phyloP scores from a whole-genome alignment of 2,113 vertebrate genomes.

The Bucco capensis region DNA sequence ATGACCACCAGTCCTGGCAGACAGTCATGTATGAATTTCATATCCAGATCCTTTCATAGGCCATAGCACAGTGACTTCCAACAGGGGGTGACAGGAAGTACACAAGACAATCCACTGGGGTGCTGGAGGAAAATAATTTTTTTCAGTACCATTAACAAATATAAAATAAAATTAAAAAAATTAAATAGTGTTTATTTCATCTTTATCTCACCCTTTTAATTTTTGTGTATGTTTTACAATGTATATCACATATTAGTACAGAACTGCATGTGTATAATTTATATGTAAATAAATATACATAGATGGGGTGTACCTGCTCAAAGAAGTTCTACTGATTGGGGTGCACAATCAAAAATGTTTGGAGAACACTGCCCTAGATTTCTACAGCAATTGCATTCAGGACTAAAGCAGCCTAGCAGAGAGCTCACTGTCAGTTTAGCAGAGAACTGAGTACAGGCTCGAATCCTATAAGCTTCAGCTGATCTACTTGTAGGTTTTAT shows the following conservation, averaged over 20 bases:
- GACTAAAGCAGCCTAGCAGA: not conserved
- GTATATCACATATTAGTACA: not conserved
- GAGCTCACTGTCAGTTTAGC: not conserved
- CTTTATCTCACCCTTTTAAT: not conserved
- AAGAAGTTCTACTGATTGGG: not conserved
- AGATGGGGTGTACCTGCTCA: not conserved
- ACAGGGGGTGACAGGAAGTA: fast-evolving
- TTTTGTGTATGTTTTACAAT: not conserved
- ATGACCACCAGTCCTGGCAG: not conserved
- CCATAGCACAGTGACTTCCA: not conserved
- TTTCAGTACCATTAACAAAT: not conserved
- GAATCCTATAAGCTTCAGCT: not conserved
- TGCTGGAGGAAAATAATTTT: not conserved
- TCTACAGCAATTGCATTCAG: not conserved
- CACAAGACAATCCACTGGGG: not conserved
- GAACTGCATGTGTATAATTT: not conserved
- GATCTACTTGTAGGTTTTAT: not conserved
- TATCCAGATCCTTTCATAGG: not conserved
- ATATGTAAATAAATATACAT: not conserved
- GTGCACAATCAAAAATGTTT: not conserved
- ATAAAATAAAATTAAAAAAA: not conserved
- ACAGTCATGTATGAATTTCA: not conserved
- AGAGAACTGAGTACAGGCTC: not conserved
- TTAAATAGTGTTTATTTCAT: not conserved
- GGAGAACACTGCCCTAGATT: not conserved